Evolutionary conservation across 2,888 invertebrate species (phyloP).

Genomic region (Syrphus vitripennis): DNA sequence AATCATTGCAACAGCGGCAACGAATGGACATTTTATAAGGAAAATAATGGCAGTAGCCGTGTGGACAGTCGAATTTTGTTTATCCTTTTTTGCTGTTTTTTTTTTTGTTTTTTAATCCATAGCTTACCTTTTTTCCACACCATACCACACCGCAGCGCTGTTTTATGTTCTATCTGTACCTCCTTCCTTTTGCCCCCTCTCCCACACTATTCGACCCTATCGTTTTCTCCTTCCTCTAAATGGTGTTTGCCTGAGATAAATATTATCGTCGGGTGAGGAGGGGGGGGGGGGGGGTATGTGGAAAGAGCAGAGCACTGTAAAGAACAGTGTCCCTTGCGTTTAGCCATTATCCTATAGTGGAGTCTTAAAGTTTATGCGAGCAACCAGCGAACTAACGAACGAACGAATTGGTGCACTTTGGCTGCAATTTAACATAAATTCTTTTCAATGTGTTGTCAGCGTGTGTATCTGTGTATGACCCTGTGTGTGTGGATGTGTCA

Average conservation of each 20-base stretch:
- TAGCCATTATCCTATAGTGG: slow-evolving; percentile 5
- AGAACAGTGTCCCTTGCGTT: slow-evolving; percentile 7
- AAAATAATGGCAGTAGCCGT: slow-evolving; percentile 36
- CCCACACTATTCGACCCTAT: background rate
- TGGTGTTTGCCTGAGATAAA: slow-evolving; percentile 41
- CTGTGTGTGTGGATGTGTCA: background rate
- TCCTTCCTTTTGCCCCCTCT: background rate
- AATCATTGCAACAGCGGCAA: slow-evolving; percentile 31
- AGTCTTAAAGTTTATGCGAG: slow-evolving; percentile 21
- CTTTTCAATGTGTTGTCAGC: background rate
- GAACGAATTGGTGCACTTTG: slow-evolving; percentile 34
- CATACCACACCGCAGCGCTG: background rate
- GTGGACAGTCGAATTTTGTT: slow-evolving; percentile 29
- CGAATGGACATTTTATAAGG: slow-evolving; percentile 41
- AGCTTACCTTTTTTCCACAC: slow-evolving; percentile 19
- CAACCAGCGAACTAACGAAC: background rate
- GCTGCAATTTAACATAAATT: slow-evolving; percentile 41
- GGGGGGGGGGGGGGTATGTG: background rate
- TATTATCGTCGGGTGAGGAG: slow-evolving; percentile 12
- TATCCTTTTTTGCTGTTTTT: background rate
- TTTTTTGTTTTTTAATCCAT: background rate
- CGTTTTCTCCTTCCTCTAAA: background rate
- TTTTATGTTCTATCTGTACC: background rate
- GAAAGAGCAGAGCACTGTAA: background rate
- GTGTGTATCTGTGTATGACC: background rate